Evolutionary conservation across 2,888 invertebrate species (phyloP).

Genomic region (Eupithecia vulgata): DNA sequence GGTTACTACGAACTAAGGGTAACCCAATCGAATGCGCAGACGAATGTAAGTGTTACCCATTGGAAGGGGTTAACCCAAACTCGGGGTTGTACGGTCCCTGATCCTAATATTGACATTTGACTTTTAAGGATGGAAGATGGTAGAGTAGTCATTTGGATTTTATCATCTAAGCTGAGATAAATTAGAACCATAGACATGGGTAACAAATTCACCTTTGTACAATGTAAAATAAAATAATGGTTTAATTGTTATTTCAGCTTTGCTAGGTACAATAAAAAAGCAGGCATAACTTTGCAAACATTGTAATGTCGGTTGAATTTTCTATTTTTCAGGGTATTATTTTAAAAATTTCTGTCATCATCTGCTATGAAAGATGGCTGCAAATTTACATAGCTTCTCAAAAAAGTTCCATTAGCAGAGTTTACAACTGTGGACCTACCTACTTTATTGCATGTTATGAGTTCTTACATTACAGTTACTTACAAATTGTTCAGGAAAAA

Average conservation of each 20-base stretch:
- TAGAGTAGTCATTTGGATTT: background rate
- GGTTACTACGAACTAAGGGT: no score
- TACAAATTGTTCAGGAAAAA: background rate
- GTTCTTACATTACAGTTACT: background rate
- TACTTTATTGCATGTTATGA: background rate
- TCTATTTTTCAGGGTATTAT: background rate
- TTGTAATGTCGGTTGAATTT: background rate
- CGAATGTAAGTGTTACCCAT: no score
- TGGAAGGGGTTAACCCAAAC: no score
- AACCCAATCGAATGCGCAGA: no score
- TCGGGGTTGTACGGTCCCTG: no score
- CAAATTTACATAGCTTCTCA: background rate
- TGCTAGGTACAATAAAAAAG: background rate
- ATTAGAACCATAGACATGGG: background rate
- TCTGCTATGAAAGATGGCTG: background rate
- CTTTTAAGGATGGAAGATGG: background rate
- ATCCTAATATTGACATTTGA: background rate
- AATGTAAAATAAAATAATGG: background rate
- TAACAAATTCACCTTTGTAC: background rate
- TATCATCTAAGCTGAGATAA: background rate
- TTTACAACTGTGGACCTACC: background rate
- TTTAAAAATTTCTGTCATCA: background rate
- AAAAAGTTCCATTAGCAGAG: background rate
- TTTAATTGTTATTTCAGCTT: background rate
- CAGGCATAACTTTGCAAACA: background rate